Evolutionary conservation across 2,113 vertebrate genomes (phyloP).

Genomic region (Takifugu flavidus): DNA sequence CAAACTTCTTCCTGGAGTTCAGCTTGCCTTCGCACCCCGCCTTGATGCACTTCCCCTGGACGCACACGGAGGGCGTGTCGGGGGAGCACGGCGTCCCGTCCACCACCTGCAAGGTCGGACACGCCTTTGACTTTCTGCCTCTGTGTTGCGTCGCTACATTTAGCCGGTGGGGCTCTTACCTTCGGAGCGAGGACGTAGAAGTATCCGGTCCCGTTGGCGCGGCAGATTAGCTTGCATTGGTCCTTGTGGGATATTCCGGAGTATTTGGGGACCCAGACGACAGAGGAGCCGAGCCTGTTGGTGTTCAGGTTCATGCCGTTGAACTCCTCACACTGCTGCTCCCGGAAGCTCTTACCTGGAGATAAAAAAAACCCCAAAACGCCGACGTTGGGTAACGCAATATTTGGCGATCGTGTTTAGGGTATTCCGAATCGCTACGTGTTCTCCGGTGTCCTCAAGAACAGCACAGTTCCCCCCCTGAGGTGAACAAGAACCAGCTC

Average conservation of each 20-base stretch:
- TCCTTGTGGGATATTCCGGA: constrained; percentile 89
- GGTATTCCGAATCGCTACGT: too few relatives aligned
- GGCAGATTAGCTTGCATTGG: constrained; percentile 94
- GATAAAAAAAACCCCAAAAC: neutral
- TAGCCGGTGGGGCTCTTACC: constrained; percentile 61
- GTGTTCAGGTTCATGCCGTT: constrained; percentile 92
- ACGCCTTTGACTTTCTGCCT: too few relatives aligned
- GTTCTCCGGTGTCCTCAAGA: too few relatives aligned
- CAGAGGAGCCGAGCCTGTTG: constrained; percentile 83
- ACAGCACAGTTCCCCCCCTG: too few relatives aligned
- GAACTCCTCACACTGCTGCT: constrained; percentile 93
- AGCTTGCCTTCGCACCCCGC: constrained; percentile 90
- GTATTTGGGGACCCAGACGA: constrained; percentile 95
- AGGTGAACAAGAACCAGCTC: neutral
- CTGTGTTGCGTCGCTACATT: too few relatives aligned
- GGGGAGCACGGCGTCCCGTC: constrained; percentile 92
- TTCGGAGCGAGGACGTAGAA: constrained; percentile 93
- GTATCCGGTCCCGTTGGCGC: constrained; percentile 93
- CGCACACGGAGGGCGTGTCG: constrained; percentile 88
- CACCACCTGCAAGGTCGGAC: constrained; percentile 79
- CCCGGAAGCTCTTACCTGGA: constrained; percentile 88
- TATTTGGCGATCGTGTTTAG: too few relatives aligned
- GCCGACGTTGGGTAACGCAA: neutral
- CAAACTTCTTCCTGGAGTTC: constrained; percentile 92
- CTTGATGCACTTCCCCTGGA: constrained; percentile 95